These are phyloP conservation scores for Irena cyanogastra DNA, from an alignment of 2,113 vertebrate species.

Conservation along the genomic window DNA sequence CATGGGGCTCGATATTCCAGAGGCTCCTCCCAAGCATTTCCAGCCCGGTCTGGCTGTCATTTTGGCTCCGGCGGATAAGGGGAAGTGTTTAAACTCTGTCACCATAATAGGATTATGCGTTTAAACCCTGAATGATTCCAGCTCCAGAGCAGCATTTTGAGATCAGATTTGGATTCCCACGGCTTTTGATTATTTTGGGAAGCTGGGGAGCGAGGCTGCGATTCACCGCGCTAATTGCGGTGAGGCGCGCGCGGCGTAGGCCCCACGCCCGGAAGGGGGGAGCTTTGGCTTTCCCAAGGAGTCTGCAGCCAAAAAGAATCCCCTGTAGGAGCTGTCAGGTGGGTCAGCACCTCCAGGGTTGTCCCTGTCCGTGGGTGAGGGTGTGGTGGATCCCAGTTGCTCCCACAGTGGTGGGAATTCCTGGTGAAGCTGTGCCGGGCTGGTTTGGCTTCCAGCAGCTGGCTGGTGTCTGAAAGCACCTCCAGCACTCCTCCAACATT, in stretches of 20 bases:
- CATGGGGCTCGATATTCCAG: fast-evolving
- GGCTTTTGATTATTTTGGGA: constrained; percentile 10
- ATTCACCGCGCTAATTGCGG: background rate
- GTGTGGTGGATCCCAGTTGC: fast-evolving
- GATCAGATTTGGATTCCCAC: background rate
- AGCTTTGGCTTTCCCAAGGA: background rate
- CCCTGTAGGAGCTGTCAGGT: background rate
- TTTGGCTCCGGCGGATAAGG: background rate
- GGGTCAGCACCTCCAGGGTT: background rate
- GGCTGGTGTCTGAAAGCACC: background rate
- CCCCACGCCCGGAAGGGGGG: fast-evolving
- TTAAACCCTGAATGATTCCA: background rate
- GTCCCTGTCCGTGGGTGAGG: fast-evolving
- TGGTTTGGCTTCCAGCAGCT: background rate
- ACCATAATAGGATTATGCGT: background rate
- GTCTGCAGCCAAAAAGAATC: background rate
- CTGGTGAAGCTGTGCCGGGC: background rate
- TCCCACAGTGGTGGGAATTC: background rate
- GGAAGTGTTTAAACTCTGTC: background rate
- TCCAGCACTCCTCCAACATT: background rate
- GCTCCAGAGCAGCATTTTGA: background rate
- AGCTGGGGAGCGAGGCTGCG: background rate
- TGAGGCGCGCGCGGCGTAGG: fast-evolving
- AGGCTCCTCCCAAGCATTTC: background rate
- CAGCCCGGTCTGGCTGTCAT: fast-evolving